A percentile compares a stretch with the other conserved stretches of the same genome.
These are phyloP conservation scores for Agonopterix arenella DNA, from an alignment of 2,888 invertebrate species.

Conservation along the genomic window DNA sequence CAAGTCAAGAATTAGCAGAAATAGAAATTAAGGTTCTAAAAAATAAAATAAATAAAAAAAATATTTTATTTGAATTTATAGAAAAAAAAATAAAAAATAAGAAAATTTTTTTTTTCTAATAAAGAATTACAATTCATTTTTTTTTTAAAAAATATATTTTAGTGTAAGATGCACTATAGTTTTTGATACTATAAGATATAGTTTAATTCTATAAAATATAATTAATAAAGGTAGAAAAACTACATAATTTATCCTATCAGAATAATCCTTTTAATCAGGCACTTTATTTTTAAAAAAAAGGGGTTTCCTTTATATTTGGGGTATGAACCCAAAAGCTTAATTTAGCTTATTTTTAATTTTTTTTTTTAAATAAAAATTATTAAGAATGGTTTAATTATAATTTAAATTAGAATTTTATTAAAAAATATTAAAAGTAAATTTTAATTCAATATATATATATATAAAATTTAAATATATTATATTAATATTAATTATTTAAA, in stretches of 20 bases:
- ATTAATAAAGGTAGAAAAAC: slow-evolving; percentile 67
- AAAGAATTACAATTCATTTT: slow-evolving; percentile 34
- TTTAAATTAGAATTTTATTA: slow-evolving; percentile 8
- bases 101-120: slow-evolving; percentile 69
- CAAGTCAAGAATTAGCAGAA: slow-evolving; percentile 55
- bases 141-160: slow-evolving; percentile 58
- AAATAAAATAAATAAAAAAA: slow-evolving; percentile 69
- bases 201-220: slow-evolving; percentile 79
- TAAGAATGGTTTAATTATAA: slow-evolving; percentile 27
- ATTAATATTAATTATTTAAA: slow-evolving; percentile 17
- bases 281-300: slow-evolving; percentile 69
- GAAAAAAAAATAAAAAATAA: slow-evolving; percentile 71
- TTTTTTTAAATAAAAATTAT: slow-evolving; percentile 24
- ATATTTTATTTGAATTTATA: slow-evolving; percentile 70
- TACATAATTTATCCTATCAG: slow-evolving; percentile 65
- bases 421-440: slow-evolving; percentile 27
- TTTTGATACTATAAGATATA: slow-evolving; percentile 78
- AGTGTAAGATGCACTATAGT: slow-evolving; percentile 79
- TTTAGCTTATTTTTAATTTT: slow-evolving; percentile 69
- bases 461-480: slow-evolving; percentile 22
- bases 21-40: slow-evolving; percentile 60
- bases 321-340: slow-evolving; percentile 80
- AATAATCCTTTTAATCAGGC: slow-evolving; percentile 65
- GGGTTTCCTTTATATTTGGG: slow-evolving; percentile 68
- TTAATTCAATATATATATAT: slow-evolving; percentile 15